Conservation (phyloP, 2,888 invertebrate species). For the Lycaena phlaeas region DNA sequence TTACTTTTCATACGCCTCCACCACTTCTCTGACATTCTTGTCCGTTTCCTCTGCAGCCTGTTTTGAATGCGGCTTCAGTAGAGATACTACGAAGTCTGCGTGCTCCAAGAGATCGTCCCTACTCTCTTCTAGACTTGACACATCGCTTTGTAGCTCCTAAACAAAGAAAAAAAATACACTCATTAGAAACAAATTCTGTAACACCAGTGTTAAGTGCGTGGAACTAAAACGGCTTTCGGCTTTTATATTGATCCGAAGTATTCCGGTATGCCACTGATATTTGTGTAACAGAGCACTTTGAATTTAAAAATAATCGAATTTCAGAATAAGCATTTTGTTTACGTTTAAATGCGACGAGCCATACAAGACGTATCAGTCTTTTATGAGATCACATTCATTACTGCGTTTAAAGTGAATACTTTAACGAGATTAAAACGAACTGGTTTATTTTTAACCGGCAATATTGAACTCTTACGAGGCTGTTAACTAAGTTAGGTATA, state of each 20-base stretch:
- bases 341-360: conserved; percentile 3
- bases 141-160: conserved; percentile 83
- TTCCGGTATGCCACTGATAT: too few relatives aligned
- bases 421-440: conserved; percentile 1
- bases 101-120: conserved; percentile 79
- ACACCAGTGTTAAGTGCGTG: too few relatives aligned
- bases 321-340: neutral
- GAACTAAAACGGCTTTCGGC: too few relatives aligned
- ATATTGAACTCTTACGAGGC: neutral
- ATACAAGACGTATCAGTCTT: neutral
- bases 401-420: neutral
- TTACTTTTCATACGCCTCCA: conserved; percentile 77
- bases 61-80: conserved; percentile 77
- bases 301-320: too few relatives aligned
- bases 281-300: too few relatives aligned
- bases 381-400: neutral
- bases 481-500: neutral
- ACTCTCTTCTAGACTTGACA: conserved; percentile 77
- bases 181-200: neutral
- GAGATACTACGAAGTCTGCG: conserved; percentile 79
- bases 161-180: conserved; percentile 1
- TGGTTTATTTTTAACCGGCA: conserved; percentile 2
- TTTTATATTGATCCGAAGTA: too few relatives aligned
- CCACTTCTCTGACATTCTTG: conserved; percentile 78
- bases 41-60: conserved; percentile 79